Base-by-base conservation (phyloP, 2,888 invertebrate species). In the Pherbina coryleti region DNA sequence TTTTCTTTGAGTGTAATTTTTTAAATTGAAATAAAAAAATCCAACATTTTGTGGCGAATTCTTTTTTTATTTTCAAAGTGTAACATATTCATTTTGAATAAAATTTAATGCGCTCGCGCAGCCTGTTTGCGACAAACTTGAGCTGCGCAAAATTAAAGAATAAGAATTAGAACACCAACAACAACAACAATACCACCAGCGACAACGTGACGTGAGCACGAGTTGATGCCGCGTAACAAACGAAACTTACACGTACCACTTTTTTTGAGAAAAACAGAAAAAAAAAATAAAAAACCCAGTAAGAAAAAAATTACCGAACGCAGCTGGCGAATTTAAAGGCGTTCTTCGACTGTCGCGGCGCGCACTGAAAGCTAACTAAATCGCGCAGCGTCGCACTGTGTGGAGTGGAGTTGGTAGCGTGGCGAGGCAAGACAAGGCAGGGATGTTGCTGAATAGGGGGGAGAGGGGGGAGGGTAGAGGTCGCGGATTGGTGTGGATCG, bases 321-420 rank as follows among this genome's bases (percentile, higher is more conserved):
- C 55, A 22, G 55, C 55, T 5, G 19, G 19, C 55, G 19, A 55
- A 55, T 19, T n/a, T 25, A 5, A 9, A 70, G 69, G 34, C 72
- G 72, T 72, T 37, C 37, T 66, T n/a, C 62, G 25, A 73, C 73
- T 62, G 25, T 74, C 67, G 75, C 75, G 75, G 75, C 75, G 75
- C 75, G 69, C 75, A 75, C 69, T 51, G 67, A 60, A 75, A 75
- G 64, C 75, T 57, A 44, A 75, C 75, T 75, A 60, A 75, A 75
- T 14, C 37, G 75, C 57, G 75, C 74, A 66, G 51, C 74, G 66
- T 31, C 72, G 22, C 69, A 14, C n/a, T 17, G 44, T 37, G n/a
- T 22, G 55, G 31, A 22, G 34, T 57, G 44, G 57, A 73, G 62
- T 31, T 55, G 55, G 37, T 22, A 22, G 44, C 19, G 44, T 72